Conservation (phyloP, 2,113 vertebrate species). For the Phylloscopus trochiloides region DNA sequence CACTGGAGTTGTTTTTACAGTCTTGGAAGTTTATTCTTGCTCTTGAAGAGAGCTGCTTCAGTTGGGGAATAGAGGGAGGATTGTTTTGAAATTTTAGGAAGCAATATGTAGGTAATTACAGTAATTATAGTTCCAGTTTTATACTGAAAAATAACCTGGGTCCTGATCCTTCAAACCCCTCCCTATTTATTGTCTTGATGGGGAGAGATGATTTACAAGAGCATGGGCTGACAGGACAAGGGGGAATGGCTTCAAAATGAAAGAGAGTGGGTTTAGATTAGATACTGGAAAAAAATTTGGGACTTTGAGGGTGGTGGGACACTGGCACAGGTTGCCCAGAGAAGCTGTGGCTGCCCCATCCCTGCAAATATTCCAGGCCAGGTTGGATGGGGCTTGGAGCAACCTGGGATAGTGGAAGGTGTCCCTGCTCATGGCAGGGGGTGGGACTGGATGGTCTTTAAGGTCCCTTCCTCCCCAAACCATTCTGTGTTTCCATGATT, state of each 20-base stretch:
- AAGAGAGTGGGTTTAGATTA: not conserved
- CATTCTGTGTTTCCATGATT: not conserved
- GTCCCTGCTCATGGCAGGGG: not conserved
- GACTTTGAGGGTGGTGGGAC: not conserved
- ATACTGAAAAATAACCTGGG: not conserved
- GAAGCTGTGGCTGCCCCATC: not conserved
- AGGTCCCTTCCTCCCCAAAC: not conserved
- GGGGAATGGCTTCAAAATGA: not conserved
- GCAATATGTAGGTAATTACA: not conserved
- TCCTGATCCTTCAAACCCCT: not conserved
- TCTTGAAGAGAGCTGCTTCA: conserved; percentile 31
- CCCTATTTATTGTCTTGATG: not conserved
- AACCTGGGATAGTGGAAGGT: fast-evolving
- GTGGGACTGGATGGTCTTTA: fast-evolving
- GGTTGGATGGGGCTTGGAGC: fast-evolving
- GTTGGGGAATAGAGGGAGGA: conserved; percentile 38
- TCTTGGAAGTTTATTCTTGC: conserved; percentile 53
- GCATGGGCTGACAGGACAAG: not conserved
- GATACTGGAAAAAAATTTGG: not conserved
- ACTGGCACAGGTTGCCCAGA: not conserved
- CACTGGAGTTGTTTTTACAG: conserved; percentile 57
- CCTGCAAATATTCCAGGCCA: fast-evolving
- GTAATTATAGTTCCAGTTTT: not conserved
- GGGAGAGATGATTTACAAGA: not conserved
- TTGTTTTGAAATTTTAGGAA: conserved; percentile 1